These are phyloP conservation scores for Cyanoderma ruficeps DNA, from an alignment of 2,113 vertebrate genomes.

Conservation along the genomic window DNA sequence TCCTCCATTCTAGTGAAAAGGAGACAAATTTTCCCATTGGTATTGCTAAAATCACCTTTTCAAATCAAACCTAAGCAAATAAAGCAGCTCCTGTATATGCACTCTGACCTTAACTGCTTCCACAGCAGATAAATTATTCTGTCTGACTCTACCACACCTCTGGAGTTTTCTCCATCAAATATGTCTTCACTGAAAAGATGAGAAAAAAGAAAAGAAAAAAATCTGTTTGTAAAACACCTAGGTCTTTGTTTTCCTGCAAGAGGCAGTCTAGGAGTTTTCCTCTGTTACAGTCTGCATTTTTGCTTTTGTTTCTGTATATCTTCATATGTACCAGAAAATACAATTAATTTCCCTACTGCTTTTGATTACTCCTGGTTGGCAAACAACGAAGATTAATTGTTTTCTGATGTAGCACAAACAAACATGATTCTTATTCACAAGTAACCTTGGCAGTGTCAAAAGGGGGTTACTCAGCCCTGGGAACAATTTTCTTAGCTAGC, in stretches of 20 bases:
- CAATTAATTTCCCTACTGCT: neutral
- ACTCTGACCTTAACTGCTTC: neutral
- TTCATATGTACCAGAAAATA: neutral
- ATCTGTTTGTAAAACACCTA: neutral
- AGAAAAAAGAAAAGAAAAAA: neutral
- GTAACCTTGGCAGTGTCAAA: slow-evolving; percentile 26
- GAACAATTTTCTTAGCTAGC: neutral
- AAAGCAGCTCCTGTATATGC: neutral
- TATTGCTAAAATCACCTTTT: neutral
- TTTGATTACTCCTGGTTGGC: slow-evolving; percentile 30
- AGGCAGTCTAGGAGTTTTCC: neutral
- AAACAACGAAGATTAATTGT: slow-evolving; percentile 58
- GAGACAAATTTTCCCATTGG: neutral
- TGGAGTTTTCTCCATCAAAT: neutral
- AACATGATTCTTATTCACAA: slow-evolving; percentile 31
- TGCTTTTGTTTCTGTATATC: neutral
- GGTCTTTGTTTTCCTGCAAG: neutral
- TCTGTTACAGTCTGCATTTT: neutral
- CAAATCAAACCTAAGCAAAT: slow-evolving; percentile 10
- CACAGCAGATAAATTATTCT: neutral
- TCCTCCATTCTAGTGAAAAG: neutral
- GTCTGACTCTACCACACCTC: neutral
- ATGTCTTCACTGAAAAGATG: neutral
- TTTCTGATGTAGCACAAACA: slow-evolving; percentile 45
- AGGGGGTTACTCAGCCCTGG: neutral